Evolutionary conservation across 1,140 invertebrate genomes (phyloP), one percentile per base, ranked within the genome.

Genomic region (Drosophila ficusphila): DNA sequence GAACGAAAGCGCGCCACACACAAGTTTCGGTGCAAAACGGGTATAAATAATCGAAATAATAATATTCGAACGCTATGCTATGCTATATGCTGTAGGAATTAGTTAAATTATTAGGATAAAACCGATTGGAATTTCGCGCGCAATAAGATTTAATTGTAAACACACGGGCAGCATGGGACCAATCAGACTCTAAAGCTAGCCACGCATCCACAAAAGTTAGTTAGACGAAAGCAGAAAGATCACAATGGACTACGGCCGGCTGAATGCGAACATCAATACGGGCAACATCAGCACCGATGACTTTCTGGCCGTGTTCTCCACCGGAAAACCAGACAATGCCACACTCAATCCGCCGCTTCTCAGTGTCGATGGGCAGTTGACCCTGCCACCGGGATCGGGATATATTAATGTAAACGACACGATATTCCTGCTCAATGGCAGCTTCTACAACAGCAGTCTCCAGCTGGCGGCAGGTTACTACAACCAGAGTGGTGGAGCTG

Each of bases 1-100:
- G 18, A 48, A 52, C 29, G 16, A 36, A 12, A 48, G 48, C 29
- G 42, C 76, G 58, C 33, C 29, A 69, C 52, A 90, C 88, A 83
- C 88, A 90, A 90, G 88, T 90, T 89, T 90, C 89, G 89, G 89
- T 90, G 68, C 70, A 90, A 90, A 90, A 90, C 89, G 88, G 88
- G 89, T 90, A 90, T 78, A 60, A 75, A 77, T 62, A 79, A 79
- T 68, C 72, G 62, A 76, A 83, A 64, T 60, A 89, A 64, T 60
- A 89, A 67, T 65, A 61, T 65, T 68, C 48, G 42, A 39, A 71
- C 19, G 18, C 11, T 38, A 58, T 36, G 53, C 42, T 29, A 42
- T 44, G 39, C 39, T 33, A 51, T 44, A 81, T 57, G 61, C 71
- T 62, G 65, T 79, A 76, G 65, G 72, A 46, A 88, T 74, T 81